Conservation (phyloP, 2,888 invertebrate species). For the Endotricha flammealis region DNA sequence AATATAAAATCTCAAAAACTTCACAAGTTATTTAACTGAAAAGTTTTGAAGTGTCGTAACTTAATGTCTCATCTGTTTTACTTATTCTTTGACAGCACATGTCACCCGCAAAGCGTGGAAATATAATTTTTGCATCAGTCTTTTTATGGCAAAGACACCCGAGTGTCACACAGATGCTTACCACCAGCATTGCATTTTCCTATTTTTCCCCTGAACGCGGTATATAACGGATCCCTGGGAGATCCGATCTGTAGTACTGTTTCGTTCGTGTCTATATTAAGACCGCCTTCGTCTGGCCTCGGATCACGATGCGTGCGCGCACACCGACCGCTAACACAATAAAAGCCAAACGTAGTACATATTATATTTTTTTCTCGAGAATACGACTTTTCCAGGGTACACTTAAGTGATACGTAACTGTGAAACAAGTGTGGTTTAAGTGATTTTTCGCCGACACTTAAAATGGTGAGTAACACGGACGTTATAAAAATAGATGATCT, state of each 20-base stretch:
- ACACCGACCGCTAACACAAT: constrained; percentile 49
- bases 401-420: constrained; percentile 31
- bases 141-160: constrained; percentile 21
- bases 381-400: constrained; percentile 47
- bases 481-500: constrained; percentile 36
- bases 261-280: constrained; percentile 70
- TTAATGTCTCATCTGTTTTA: constrained; percentile 1
- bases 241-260: constrained; percentile 49
- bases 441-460: constrained; percentile 15
- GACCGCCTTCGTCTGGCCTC: constrained; percentile 63
- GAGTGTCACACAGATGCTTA: constrained; percentile 32
- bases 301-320: constrained; percentile 59
- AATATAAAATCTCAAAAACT: too few relatives aligned
- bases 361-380: constrained; percentile 68
- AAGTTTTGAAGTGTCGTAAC: too few relatives aligned
- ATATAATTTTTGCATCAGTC: constrained; percentile 18
- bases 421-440: constrained; percentile 15
- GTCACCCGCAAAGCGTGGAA: constrained; percentile 19
- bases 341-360: constrained; percentile 71
- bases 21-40: too few relatives aligned
- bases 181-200: constrained; percentile 33
- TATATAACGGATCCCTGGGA: constrained; percentile 63
- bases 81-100: constrained; percentile 19
- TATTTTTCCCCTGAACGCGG: constrained; percentile 28
- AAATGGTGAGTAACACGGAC: constrained; percentile 40